Conservation (phyloP, 53 echinoderm and acorn worm genomes). For the Arbacia lixula region DNA sequence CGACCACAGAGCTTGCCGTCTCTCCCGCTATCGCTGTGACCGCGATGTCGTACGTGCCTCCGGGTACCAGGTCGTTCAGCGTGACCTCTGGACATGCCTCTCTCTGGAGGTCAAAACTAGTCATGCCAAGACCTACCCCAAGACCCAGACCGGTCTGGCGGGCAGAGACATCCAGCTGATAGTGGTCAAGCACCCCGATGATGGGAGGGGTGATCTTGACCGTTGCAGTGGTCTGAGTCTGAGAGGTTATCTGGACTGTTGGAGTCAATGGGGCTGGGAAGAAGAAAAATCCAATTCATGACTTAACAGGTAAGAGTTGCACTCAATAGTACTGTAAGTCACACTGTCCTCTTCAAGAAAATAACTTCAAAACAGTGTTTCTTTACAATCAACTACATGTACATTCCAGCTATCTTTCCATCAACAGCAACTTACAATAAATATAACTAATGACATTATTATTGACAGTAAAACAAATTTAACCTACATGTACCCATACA, state of each 20-base stretch:
- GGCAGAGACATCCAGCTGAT: not conserved
- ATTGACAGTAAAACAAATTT: too few relatives aligned
- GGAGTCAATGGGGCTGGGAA: slow-evolving; percentile 59
- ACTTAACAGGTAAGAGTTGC: too few relatives aligned
- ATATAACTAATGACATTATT: too few relatives aligned
- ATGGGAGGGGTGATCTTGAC: slow-evolving; percentile 18
- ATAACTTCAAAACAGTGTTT: too few relatives aligned
- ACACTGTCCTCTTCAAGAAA: too few relatives aligned
- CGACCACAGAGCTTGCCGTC: not conserved
- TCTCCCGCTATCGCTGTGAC: slow-evolving; percentile 54
- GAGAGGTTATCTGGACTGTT: not conserved
- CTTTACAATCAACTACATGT: too few relatives aligned
- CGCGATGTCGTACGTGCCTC: slow-evolving; percentile 59
- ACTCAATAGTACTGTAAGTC: too few relatives aligned
- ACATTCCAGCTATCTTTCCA: too few relatives aligned
- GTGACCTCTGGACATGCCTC: slow-evolving; percentile 52
- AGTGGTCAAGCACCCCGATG: slow-evolving; percentile 39
- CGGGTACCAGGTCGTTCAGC: slow-evolving; percentile 66
- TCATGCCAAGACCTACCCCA: not conserved
- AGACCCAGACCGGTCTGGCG: slow-evolving; percentile 21
- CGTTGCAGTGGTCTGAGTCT: not conserved
- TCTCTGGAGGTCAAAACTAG: not conserved
- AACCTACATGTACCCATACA: too few relatives aligned
- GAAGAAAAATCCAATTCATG: not conserved
- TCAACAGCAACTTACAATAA: too few relatives aligned